Percentiles rank a stretch among this genome's conserved stretches.
Conservation (phyloP, 2,113 vertebrate species). For the Drymodes brunneopygia region DNA sequence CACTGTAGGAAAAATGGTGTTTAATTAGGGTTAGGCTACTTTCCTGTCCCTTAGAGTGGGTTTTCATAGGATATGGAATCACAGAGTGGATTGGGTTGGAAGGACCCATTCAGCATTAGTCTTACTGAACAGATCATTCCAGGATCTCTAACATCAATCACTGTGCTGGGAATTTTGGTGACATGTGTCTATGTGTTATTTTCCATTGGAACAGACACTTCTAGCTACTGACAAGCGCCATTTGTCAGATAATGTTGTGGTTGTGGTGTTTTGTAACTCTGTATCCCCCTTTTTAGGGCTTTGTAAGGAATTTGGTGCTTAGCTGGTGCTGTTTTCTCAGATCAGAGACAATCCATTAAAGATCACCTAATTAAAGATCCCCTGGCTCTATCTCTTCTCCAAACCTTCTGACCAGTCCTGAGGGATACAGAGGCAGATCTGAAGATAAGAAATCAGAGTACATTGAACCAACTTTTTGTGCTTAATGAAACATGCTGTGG, state of each 20-base stretch:
- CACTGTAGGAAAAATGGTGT: neutral
- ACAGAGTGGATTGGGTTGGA: neutral
- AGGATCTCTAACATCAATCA: neutral
- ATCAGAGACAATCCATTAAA: neutral
- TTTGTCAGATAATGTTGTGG: neutral
- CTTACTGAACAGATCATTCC: neutral
- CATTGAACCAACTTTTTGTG: neutral
- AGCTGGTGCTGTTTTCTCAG: neutral
- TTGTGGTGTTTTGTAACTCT: neutral
- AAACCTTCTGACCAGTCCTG: neutral
- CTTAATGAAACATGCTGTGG: neutral
- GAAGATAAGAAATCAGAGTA: neutral
- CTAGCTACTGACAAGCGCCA: neutral
- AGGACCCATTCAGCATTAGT: neutral
- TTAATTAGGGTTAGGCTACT: neutral
- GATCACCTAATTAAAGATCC: neutral
- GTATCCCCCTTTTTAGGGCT: neutral
- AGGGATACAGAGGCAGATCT: neutral
- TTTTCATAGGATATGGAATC: neutral
- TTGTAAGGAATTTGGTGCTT: neutral
- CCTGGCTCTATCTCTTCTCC: neutral
- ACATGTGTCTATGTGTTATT: neutral
- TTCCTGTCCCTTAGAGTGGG: rapidly evolving
- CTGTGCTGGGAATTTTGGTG: neutral
- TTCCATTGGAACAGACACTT: neutral